Conservation (phyloP, 2,113 vertebrate genomes). For the Tichodroma muraria region DNA sequence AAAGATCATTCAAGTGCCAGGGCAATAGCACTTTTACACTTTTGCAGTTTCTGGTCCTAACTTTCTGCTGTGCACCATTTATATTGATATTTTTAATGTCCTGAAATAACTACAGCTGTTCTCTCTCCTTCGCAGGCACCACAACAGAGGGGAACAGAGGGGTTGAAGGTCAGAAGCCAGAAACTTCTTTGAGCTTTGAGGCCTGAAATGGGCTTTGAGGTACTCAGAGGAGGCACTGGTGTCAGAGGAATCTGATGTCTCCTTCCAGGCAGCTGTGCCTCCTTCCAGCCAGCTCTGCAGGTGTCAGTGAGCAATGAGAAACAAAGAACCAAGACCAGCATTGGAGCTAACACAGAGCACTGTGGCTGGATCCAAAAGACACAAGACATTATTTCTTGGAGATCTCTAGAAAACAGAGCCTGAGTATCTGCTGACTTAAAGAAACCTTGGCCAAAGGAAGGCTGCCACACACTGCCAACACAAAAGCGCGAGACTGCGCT, state of each 20-base stretch:
- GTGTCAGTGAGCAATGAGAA: background rate
- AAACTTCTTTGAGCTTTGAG: too few species aligned
- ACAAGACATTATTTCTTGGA: background rate
- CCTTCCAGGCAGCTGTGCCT: background rate
- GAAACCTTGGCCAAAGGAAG: background rate
- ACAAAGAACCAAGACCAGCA: fast-evolving
- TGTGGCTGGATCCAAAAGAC: background rate
- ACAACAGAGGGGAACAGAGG: background rate
- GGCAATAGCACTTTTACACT: background rate
- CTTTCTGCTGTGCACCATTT: background rate
- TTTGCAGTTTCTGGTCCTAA: background rate
- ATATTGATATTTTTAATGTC: background rate
- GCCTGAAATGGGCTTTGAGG: background rate
- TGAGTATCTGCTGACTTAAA: background rate
- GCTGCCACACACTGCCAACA: background rate
- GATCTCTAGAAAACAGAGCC: background rate
- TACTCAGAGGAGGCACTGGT: background rate
- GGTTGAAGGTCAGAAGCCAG: background rate
- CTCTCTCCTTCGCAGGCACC: background rate
- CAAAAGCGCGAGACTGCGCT: fast-evolving
- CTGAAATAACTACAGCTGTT: background rate
- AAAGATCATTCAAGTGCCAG: background rate
- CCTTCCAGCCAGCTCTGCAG: background rate
- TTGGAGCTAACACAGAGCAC: background rate
- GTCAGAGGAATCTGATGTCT: background rate